Percentiles rank a stretch among this genome's conserved stretches.
Evolutionary conservation across 2,797 vertebrate genomes (phyloP).

Genomic region (Pitangus sulphuratus): DNA sequence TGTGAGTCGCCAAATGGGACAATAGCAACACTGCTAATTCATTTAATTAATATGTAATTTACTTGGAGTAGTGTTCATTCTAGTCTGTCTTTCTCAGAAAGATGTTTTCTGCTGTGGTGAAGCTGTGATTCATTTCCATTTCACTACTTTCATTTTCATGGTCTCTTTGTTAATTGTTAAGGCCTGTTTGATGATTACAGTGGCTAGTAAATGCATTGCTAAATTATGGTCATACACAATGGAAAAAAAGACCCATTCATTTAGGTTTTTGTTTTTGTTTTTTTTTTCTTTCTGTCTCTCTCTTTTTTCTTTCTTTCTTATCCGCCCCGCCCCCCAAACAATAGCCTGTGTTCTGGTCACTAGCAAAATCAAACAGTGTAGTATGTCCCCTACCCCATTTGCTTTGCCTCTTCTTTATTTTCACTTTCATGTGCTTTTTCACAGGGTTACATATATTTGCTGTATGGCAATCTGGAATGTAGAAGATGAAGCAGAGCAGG

Average conservation of each 20-base stretch:
- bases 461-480: neutral
- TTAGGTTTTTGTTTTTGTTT: neutral
- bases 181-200: constrained; percentile 64
- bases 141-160: constrained; percentile 64
- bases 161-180: constrained; percentile 68
- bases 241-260: constrained; percentile 33
- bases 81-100: constrained; percentile 58
- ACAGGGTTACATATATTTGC: neutral
- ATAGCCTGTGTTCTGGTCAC: neutral
- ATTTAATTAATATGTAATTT: constrained; percentile 71
- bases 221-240: constrained; percentile 59
- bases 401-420: neutral
- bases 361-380: neutral
- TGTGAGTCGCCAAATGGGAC: constrained; percentile 56
- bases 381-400: neutral
- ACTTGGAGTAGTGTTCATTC: constrained; percentile 52
- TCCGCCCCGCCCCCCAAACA: too few relatives aligned
- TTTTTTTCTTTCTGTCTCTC: too few relatives aligned
- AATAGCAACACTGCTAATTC: constrained; percentile 64
- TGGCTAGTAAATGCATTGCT: constrained; percentile 62
- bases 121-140: constrained; percentile 71
- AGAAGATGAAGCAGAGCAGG: neutral
- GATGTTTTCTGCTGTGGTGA: constrained; percentile 64
- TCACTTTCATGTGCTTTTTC: neutral
- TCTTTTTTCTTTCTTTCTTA: too few relatives aligned